Percentiles rank a stretch among this genome's conserved stretches.
These are phyloP conservation scores for Ceraclea dissimilis DNA, from an alignment of 2,888 invertebrate genomes.

Conservation along the genomic window DNA sequence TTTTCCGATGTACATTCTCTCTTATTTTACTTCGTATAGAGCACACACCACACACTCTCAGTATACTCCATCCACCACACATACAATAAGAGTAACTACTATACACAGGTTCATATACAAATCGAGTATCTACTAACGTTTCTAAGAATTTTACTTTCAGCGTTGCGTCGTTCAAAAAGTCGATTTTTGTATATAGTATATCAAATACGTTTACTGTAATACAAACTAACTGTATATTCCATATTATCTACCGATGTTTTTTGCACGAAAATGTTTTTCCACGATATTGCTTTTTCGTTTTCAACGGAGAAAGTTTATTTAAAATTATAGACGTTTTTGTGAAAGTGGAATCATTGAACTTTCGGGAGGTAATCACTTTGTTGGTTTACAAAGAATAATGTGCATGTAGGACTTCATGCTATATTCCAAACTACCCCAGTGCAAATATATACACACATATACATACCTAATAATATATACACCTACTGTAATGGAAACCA, in stretches of 20 bases:
- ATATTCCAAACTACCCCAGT: no score
- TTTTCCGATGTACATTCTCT: constrained; percentile 9
- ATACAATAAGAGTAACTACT: background rate
- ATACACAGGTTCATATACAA: background rate
- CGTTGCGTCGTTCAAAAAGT: constrained; percentile 1
- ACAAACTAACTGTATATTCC: background rate
- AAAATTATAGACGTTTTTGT: constrained; percentile 1
- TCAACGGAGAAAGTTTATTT: background rate
- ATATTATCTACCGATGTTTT: background rate
- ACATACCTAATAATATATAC: no score
- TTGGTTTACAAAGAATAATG: no score
- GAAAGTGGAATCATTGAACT: background rate
- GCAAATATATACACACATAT: no score
- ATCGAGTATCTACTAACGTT: background rate
- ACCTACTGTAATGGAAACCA: no score
- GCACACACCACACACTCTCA: background rate
- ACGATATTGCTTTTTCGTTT: background rate
- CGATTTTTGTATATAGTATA: background rate
- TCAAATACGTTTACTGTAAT: background rate
- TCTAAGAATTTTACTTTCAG: constrained; percentile 3
- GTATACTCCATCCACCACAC: background rate
- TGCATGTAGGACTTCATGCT: no score
- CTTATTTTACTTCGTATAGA: background rate
- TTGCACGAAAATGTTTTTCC: constrained; percentile 1
- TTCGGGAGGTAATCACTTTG: background rate